These are phyloP conservation scores for Excalfactoria chinensis DNA, from an alignment of 2,113 vertebrate genomes.

Conservation along the genomic window DNA sequence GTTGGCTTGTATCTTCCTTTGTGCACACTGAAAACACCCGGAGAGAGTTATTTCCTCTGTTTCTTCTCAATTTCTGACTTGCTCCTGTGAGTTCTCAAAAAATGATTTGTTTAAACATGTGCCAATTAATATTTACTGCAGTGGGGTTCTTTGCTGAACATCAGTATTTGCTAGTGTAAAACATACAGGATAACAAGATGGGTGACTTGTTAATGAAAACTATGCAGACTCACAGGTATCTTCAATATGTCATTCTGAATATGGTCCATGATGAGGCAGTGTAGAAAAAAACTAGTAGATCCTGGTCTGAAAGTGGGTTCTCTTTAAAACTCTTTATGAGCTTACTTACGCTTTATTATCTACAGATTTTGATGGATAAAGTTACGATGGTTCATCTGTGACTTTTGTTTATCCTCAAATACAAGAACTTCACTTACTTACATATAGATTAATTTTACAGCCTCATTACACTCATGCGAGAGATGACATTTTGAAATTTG, in stretches of 20 bases:
- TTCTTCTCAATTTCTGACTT: neutral
- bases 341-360: neutral
- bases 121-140: neutral
- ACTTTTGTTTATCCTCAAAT: conserved; percentile 48
- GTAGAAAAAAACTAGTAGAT: neutral
- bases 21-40: neutral
- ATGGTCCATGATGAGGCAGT: neutral
- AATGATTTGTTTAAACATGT: neutral
- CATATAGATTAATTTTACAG: conserved; percentile 41
- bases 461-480: conserved; percentile 14
- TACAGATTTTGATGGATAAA: neutral
- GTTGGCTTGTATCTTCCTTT: neutral
- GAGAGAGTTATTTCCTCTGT: neutral
- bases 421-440: neutral
- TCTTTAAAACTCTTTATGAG: neutral
- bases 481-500: conserved; percentile 6
- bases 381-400: neutral
- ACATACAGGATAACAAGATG: neutral
- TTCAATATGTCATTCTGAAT: neutral
- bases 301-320: neutral
- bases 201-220: neutral
- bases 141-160: neutral
- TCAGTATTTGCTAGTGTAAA: neutral
- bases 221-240: neutral
- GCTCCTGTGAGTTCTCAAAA: neutral